These are phyloP conservation scores for Caenorhabditis sulstoni DNA, from an alignment of 2,888 invertebrate genomes.

Conservation along the genomic window DNA sequence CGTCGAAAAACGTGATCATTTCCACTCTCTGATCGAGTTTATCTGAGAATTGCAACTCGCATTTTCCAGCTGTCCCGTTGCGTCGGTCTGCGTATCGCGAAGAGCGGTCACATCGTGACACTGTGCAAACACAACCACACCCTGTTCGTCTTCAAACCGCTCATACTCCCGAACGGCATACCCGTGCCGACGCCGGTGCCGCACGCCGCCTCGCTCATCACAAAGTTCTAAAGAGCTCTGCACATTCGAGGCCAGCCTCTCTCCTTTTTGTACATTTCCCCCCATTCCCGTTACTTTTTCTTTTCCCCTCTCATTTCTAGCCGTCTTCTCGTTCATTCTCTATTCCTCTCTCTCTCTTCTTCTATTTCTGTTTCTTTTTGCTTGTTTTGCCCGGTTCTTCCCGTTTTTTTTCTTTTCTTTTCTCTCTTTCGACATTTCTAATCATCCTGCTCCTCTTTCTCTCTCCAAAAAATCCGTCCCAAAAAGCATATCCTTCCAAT, in stretches of 20 bases:
- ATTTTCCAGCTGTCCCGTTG: constrained; percentile 76
- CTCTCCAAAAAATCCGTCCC: too few species aligned
- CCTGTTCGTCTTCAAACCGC: constrained; percentile 73
- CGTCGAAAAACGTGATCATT: too few species aligned
- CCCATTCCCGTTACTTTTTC: neutral
- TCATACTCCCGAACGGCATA: constrained; percentile 51
- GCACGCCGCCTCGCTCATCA: constrained; percentile 32
- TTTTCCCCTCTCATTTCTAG: constrained; percentile 9
- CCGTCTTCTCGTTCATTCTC: constrained; percentile 21
- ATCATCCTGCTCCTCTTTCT: neutral
- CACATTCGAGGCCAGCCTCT: too few species aligned
- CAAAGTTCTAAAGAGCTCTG: constrained; percentile 31
- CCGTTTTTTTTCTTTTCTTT: neutral
- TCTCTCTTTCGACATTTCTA: too few species aligned
- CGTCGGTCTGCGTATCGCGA: constrained; percentile 73
- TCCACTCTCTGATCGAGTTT: too few species aligned
- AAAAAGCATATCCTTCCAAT: too few species aligned
- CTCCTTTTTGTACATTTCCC: constrained; percentile 28
- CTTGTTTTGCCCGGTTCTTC: constrained; percentile 23
- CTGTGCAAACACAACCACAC: constrained; percentile 77
- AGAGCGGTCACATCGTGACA: constrained; percentile 73
- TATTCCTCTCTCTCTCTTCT: neutral
- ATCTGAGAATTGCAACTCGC: too few species aligned
- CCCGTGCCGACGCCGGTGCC: constrained; percentile 54
- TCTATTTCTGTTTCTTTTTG: neutral